Percentiles rank a stretch among this genome's conserved stretches.
Evolutionary conservation across 2,113 vertebrate genomes (phyloP).

Genomic region (Carlito syrichta): DNA sequence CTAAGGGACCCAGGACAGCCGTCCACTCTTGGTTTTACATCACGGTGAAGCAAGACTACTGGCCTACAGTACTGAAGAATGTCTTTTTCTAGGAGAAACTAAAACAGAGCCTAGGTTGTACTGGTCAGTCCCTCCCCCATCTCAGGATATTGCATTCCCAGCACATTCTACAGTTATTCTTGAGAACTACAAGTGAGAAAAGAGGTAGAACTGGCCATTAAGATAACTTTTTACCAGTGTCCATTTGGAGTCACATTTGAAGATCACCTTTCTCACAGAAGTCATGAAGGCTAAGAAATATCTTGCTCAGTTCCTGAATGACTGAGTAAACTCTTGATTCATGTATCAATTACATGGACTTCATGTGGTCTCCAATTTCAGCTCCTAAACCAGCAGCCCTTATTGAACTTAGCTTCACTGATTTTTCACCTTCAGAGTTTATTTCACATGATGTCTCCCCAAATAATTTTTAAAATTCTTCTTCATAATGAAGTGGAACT

Average conservation of each 20-base stretch:
- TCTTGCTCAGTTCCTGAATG: not conserved
- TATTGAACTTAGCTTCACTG: not conserved
- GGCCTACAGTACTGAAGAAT: not conserved
- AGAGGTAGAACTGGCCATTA: rapidly evolving
- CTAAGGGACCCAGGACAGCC: not conserved
- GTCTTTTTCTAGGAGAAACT: not conserved
- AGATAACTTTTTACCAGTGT: not conserved
- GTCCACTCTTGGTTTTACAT: not conserved
- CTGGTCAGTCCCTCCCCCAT: not conserved
- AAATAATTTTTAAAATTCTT: not conserved
- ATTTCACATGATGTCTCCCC: not conserved
- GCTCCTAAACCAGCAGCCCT: not conserved
- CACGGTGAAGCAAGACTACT: not conserved
- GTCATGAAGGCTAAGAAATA: not conserved
- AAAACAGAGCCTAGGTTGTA: not conserved
- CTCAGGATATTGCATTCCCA: not conserved
- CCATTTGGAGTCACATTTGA: not conserved
- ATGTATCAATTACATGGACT: not conserved
- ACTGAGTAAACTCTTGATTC: not conserved
- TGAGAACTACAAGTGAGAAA: not conserved
- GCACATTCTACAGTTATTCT: not conserved
- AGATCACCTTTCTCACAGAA: not conserved
- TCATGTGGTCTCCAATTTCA: not conserved
- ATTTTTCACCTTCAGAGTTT: not conserved
- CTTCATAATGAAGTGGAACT: not conserved